phyloP scores from a whole-genome alignment of 2,113 vertebrate species.

The Meles meles region DNA sequence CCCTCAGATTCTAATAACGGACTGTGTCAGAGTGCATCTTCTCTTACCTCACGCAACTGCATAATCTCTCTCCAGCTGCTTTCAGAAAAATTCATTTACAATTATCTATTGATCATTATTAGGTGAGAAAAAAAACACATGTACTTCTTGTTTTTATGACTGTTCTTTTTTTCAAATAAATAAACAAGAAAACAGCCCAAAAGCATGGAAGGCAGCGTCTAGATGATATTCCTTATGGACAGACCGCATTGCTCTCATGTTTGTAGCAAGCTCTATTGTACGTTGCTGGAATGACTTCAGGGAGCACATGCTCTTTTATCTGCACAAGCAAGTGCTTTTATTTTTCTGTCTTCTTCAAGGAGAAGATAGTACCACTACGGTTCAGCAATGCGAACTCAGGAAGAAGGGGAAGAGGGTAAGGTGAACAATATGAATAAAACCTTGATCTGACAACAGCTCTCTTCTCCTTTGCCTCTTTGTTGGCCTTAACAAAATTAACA shows the following conservation, averaged over 20 bases:
- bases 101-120: constrained; percentile 2
- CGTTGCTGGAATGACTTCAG: background rate
- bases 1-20: background rate
- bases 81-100: constrained; percentile 39
- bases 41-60: background rate
- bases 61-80: background rate
- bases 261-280: background rate
- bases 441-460: background rate
- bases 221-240: background rate
- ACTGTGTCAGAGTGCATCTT: background rate
- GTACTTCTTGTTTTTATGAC: constrained; percentile 5
- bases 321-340: background rate
- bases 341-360: background rate
- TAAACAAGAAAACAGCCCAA: constrained; percentile 15
- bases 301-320: background rate
- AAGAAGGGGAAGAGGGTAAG: too few relatives aligned
- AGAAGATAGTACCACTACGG: background rate
- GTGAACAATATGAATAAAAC: background rate
- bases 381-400: background rate
- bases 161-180: background rate
- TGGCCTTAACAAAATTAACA: background rate
- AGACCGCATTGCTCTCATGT: fast-evolving
- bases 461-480: background rate
- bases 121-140: background rate
- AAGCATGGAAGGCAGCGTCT: background rate